These are phyloP conservation scores for Apis florea DNA, from an alignment of 1,140 invertebrate genomes.

Conservation along the genomic window DNA sequence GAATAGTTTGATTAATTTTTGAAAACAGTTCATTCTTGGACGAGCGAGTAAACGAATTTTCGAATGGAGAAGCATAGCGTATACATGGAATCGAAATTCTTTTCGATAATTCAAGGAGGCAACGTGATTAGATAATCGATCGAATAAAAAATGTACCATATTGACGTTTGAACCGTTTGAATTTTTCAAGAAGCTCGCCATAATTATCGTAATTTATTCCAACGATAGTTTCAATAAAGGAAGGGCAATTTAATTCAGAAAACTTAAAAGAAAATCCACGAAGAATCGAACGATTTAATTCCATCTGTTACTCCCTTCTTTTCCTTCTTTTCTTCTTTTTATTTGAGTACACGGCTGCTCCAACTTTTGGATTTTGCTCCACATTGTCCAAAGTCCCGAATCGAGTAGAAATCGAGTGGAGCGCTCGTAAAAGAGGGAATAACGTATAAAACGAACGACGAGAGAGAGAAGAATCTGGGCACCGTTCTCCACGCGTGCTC, in stretches of 20 bases:
- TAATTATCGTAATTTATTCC: constrained; percentile 23
- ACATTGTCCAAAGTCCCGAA: background rate
- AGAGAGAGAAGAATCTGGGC: background rate
- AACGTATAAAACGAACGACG: constrained; percentile 10
- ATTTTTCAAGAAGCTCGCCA: constrained; percentile 6
- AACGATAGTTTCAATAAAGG: too few species aligned
- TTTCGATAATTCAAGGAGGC: too few species aligned
- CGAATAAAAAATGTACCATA: background rate
- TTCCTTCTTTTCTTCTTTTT: background rate
- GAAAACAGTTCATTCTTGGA: too few species aligned
- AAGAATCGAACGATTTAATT: too few species aligned
- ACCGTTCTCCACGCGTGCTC: background rate
- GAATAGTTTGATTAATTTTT: too few species aligned
- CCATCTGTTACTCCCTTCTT: background rate
- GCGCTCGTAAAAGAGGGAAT: constrained; percentile 10
- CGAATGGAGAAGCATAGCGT: too few species aligned
- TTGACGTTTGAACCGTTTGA: background rate
- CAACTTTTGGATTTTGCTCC: background rate
- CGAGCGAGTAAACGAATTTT: too few species aligned
- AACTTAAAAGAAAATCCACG: too few species aligned
- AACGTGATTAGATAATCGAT: too few species aligned
- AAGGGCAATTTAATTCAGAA: background rate
- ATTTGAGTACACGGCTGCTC: too few species aligned
- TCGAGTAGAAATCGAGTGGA: background rate
- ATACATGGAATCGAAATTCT: too few species aligned